A percentile compares a stretch with the other conserved stretches of the same genome.
Conservation (phyloP, 2,797 vertebrate genomes). For the Novumbra hubbsi region DNA sequence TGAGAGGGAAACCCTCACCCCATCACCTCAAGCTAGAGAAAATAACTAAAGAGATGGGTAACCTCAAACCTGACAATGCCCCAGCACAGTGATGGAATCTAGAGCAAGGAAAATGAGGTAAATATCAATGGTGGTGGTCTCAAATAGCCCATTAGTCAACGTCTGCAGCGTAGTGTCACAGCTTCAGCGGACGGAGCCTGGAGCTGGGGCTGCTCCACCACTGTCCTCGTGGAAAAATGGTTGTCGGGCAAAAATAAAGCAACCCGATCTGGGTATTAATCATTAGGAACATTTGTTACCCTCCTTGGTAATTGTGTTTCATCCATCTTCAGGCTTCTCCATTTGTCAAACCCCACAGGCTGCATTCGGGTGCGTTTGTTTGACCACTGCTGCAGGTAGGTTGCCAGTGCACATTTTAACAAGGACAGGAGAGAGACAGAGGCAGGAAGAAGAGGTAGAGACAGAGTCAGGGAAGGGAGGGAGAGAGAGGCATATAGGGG, state of each 20-base stretch:
- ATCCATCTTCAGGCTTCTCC: constrained; percentile 71
- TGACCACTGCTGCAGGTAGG: constrained; percentile 39
- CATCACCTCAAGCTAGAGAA: constrained; percentile 49
- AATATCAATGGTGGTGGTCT: constrained; percentile 75
- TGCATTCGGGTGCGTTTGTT: constrained; percentile 44
- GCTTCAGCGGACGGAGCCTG: constrained; percentile 61
- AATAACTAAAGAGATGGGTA: constrained; percentile 48
- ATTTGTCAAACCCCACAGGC: constrained; percentile 69
- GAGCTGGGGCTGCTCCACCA: constrained; percentile 51
- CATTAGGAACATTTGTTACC: constrained; percentile 75
- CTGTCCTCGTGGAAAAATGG: constrained; percentile 66
- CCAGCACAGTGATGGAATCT: constrained; percentile 46
- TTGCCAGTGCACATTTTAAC: constrained; percentile 12
- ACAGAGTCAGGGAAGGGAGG: not conserved
- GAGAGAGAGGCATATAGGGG: constrained; percentile 30
- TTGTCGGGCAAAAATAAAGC: constrained; percentile 71
- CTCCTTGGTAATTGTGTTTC: constrained; percentile 68
- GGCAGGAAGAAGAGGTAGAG: not conserved
- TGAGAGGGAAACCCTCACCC: constrained; percentile 43
- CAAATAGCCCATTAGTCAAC: constrained; percentile 72
- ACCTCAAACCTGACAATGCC: constrained; percentile 55
- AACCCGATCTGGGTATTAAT: constrained; percentile 75
- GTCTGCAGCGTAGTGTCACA: constrained; percentile 59
- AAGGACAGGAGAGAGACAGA: constrained; percentile 14
- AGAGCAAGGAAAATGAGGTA: constrained; percentile 64